Evolutionary conservation across 30 jellyfish, hydroid and myxozoan species (phyloP).

Genomic region (Aurelia aurita complex sp. Pacific): DNA sequence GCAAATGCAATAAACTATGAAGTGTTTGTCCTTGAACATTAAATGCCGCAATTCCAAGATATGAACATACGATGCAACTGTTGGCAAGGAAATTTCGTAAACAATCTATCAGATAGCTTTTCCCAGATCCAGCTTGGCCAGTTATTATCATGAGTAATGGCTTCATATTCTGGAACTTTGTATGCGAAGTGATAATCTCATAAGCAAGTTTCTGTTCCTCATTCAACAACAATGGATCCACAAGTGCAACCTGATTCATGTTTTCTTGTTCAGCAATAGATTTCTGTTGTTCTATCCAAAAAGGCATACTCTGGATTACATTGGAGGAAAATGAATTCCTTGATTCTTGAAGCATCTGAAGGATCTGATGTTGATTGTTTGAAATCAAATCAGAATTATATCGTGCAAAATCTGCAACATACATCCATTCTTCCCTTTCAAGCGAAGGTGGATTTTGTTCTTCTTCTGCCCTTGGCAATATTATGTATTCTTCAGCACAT

Average conservation of each 20-base stretch:
- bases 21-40: constrained; percentile 60
- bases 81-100: constrained; percentile 15
- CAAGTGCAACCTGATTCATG: neutral
- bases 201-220: constrained; percentile 41
- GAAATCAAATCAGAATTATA: neutral
- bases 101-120: constrained; percentile 42
- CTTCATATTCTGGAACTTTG: neutral
- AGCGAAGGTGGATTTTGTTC: neutral
- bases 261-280: neutral
- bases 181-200: constrained; percentile 13
- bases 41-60: constrained; percentile 53
- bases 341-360: neutral
- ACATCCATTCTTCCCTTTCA: constrained; percentile 69
- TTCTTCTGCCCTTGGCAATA: neutral
- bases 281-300: constrained; percentile 47
- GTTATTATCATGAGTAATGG: constrained; percentile 31
- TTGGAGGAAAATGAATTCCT: neutral
- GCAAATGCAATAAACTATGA: constrained; percentile 46
- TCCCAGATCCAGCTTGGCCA: constrained; percentile 35
- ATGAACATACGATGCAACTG: constrained; percentile 19
- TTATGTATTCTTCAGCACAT: constrained; percentile 27
- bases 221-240: neutral
- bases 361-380: neutral
- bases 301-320: constrained; percentile 31
- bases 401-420: constrained; percentile 28